These are phyloP conservation scores for Girardinus metallicus DNA, from an alignment of 2,797 vertebrate genomes.

Conservation along the genomic window DNA sequence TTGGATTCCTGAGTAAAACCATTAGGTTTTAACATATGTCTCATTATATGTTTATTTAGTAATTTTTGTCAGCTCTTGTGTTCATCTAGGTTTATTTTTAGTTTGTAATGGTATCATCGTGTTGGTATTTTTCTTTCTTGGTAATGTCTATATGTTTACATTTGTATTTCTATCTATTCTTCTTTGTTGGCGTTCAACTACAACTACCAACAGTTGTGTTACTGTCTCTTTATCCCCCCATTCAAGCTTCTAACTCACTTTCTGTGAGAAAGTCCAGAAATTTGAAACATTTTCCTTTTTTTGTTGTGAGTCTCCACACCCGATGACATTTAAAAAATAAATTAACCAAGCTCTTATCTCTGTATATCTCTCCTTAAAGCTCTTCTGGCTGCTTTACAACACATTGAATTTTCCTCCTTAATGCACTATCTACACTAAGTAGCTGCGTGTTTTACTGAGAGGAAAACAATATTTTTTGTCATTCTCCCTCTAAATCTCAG, in stretches of 20 bases:
- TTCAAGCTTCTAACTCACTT: not conserved
- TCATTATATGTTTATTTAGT: not conserved
- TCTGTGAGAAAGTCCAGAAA: not conserved
- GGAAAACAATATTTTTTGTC: not conserved
- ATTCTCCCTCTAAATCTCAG: not conserved
- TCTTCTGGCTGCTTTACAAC: not conserved
- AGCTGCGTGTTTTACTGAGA: not conserved
- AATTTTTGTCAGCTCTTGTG: not conserved
- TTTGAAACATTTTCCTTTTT: not conserved
- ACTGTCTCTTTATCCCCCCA: too few species aligned
- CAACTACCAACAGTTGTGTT: not conserved
- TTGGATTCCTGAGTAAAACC: not conserved
- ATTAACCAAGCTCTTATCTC: not conserved
- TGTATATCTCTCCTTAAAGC: not conserved
- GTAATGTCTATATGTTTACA: not conserved
- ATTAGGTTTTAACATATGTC: too few species aligned
- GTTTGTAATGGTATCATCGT: not conserved
- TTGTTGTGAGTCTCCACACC: not conserved
- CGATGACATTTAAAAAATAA: not conserved
- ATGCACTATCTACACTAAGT: not conserved
- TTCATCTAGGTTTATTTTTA: not conserved
- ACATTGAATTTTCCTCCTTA: not conserved
- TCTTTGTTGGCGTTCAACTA: not conserved
- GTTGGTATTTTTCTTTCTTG: not conserved
- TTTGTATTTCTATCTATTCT: not conserved